phyloP scores from a whole-genome alignment of 2,888 invertebrate genomes.

The Leptopilina drosophilae region DNA sequence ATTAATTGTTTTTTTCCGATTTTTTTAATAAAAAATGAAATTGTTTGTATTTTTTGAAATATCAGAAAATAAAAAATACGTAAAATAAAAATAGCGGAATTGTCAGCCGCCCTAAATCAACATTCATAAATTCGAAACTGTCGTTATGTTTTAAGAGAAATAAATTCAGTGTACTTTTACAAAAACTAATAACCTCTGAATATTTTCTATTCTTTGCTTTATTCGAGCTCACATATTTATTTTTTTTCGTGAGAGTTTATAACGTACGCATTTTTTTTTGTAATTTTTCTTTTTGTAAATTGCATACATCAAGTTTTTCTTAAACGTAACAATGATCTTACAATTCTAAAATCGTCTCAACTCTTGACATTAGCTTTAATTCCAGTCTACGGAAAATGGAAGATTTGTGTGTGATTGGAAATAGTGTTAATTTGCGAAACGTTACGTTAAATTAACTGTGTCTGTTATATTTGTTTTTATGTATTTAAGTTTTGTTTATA shows the following conservation, averaged over 20 bases:
- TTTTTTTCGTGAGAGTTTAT: not conserved
- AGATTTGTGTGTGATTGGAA: conserved; percentile 18
- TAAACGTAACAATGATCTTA: conserved; percentile 36
- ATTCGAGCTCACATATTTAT: not conserved
- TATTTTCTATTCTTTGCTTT: conserved; percentile 32
- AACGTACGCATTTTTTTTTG: not conserved
- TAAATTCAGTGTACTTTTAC: not conserved
- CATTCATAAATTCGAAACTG: not conserved
- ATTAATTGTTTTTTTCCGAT: too few relatives aligned
- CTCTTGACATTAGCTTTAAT: conserved; percentile 17
- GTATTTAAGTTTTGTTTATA: too few relatives aligned
- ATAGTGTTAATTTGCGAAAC: not conserved
- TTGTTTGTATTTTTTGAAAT: too few relatives aligned
- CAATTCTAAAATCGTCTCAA: conserved; percentile 21
- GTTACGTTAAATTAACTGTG: not conserved
- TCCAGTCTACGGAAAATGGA: conserved; percentile 22
- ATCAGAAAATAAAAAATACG: too few relatives aligned
- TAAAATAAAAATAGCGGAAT: too few relatives aligned
- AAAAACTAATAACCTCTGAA: conserved; percentile 26
- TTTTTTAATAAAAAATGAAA: too few relatives aligned
- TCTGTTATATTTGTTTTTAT: not conserved
- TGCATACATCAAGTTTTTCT: conserved; percentile 26
- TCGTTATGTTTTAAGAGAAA: not conserved
- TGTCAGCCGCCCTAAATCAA: not conserved
- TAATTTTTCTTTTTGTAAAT: not conserved